Percentiles rank a stretch among this genome's conserved stretches.
Evolutionary conservation across 2,113 vertebrate species (phyloP).

Genomic region (Sinocyclocheilus anshuiensis): DNA sequence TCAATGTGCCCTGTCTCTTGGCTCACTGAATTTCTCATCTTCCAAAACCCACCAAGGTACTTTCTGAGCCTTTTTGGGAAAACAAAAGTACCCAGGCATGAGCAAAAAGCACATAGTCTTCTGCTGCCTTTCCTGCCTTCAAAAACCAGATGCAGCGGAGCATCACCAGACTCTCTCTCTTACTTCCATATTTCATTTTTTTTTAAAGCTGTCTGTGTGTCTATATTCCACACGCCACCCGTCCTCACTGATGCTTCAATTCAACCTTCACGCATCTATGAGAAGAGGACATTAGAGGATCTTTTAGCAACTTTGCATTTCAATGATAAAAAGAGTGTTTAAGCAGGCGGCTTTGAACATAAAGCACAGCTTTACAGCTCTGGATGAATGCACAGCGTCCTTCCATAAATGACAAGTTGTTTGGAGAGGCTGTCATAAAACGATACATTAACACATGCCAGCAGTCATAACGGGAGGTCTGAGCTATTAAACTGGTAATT

Average conservation of each 20-base stretch:
- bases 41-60: conserved; percentile 32
- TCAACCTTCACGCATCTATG: conserved; percentile 13
- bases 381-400: not conserved
- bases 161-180: not conserved
- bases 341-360: not conserved
- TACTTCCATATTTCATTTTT: not conserved
- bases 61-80: conserved; percentile 51
- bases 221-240: not conserved
- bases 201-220: not conserved
- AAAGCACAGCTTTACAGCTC: not conserved
- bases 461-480: conserved; percentile 7
- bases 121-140: not conserved
- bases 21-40: conserved; percentile 54
- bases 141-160: not conserved
- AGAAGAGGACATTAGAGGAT: not conserved
- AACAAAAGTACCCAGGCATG: conserved; percentile 42
- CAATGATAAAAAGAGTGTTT: not conserved
- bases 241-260: not conserved
- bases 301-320: conserved; percentile 18
- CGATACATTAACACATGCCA: conserved; percentile 2
- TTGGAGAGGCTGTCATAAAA: conserved; percentile 8
- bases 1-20: not conserved
- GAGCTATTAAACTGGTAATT: not conserved
- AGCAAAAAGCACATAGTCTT: conserved; percentile 47
- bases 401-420: not conserved